These are phyloP conservation scores for Paraescarpia echinospica DNA, from an alignment of 1,140 invertebrate genomes.

Conservation along the genomic window DNA sequence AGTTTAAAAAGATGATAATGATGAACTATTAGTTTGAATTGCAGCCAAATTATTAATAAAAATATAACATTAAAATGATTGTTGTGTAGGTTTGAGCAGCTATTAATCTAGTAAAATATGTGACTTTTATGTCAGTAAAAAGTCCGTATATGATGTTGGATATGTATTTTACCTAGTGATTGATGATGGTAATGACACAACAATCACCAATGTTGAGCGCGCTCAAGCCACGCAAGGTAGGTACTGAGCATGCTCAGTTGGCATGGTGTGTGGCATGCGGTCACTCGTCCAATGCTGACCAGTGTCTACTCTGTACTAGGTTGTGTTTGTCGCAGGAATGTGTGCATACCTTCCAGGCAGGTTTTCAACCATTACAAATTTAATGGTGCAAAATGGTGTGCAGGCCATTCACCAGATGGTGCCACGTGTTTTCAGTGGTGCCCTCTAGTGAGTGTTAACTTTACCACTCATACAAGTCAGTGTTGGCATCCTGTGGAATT, in stretches of 20 bases:
- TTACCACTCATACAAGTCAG: not conserved
- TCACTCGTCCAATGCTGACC: not conserved
- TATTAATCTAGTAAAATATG: not conserved
- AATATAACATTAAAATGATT: not conserved
- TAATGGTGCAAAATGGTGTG: not conserved
- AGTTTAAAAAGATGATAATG: too few species aligned
- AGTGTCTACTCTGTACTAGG: not conserved
- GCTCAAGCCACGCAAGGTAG: not conserved
- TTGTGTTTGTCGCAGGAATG: not conserved
- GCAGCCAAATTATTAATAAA: not conserved
- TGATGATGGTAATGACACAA: not conserved
- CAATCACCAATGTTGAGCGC: not conserved
- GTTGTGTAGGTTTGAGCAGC: not conserved
- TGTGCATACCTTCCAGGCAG: not conserved
- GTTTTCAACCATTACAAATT: not conserved
- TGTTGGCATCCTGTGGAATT: not conserved
- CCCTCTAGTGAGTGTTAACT: not conserved
- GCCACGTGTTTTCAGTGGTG: not conserved
- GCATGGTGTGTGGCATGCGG: not conserved
- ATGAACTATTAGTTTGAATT: not conserved
- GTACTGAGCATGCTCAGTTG: not conserved
- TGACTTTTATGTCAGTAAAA: not conserved
- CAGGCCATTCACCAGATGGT: not conserved
- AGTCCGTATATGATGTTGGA: not conserved
- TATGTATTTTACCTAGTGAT: not conserved